Evolutionary conservation across 2,888 invertebrate species (phyloP), one percentile per base, ranked within the genome.

Genomic region (Clunio marinus): DNA sequence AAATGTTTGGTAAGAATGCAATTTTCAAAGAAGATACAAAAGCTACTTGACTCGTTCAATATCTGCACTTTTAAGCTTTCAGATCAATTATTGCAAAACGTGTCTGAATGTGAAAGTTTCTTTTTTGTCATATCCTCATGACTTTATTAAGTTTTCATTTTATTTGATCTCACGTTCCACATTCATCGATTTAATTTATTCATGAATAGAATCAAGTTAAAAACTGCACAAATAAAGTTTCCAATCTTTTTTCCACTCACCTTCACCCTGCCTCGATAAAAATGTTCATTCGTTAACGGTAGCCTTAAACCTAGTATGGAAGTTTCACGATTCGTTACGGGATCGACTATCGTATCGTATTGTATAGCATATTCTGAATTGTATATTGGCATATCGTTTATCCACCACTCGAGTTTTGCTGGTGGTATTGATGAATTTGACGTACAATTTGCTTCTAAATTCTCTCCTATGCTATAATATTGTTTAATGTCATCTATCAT

Each of bases 401-500:
- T 80, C 75, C 80, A 80, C 83, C 83, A 84, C 51, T 83, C 82
- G 69, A 84, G 76, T 75, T 84, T 83, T 2, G 82, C 83, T 7
- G 82, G 82, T 5, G 84, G 84, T 72, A 78, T 80, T 2, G 84
- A 83, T 70, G 80, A 80, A 71, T 80, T 80, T 22, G 83, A 83
- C 15, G 81, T 81, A 71, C 84, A 84, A 72, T 82, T 82, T 1
- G 82, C 83, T 72, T 80, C 80, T 55, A 84, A 75, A 59, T 77
- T 75, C 69, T 84, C 83, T 2, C 81, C 82, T 10, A 79, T 73
- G 2, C 80, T 80, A 74, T 84, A 84, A 17, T 82, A 76, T 1
- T 80, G 77, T 73, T 82, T 83, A 69, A 83, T 75, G 1, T 83
- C 83, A 25, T 77, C 80, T 70, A 84, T 81, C 68, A 78, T 77